Evolutionary conservation across 2,888 invertebrate genomes (phyloP), one percentile per base, ranked within the genome.

Genomic region (Sphaerophoria taeniata): DNA sequence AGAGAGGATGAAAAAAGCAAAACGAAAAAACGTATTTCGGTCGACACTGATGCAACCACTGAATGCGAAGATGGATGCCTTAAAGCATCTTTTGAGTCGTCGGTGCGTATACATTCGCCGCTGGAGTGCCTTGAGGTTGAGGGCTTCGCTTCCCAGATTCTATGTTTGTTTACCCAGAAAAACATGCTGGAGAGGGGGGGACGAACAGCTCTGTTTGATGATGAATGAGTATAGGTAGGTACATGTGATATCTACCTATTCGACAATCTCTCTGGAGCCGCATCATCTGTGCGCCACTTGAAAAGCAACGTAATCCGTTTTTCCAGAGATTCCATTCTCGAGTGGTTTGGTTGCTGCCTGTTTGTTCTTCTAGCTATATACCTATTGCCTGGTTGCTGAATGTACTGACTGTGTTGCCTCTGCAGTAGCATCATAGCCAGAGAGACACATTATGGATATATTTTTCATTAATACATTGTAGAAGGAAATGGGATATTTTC

Each of bases 241-340:
- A 24, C 24, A 24, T 24, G 24, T 24, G 24, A 24, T 24, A 24
- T 24, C 24, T 24, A 24, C 24, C 24, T 24, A 24, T 24, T 58
- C 5, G 58, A 39, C 39, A 51, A 49, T 69, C 9, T 58, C 39
- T 36, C 65, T 61, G 70, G 47, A 72, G 65, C 56, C 58, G 47
- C 53, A 74, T 69, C 61, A 61, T 77, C 71, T 75, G 36, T 70
- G 58, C 67, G 79, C 84, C 75, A 72, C 84, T 79, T 76, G 75
- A 76, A 65, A 72, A 72, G 72, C 79, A 79, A 72, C 79, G 84
- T 79, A 79, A 84, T 79, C 75, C 84, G 84, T 84, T 84, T 75
- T 79, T 72, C 72, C 72, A 79, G 67, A 79, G 75, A 79, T 79
- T 79, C 79, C 45, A 36, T 61, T 79, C 75, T 84, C 75, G 76